phyloP scores from a whole-genome alignment of 2,888 invertebrate species.

The Matsumyia berberina region DNA sequence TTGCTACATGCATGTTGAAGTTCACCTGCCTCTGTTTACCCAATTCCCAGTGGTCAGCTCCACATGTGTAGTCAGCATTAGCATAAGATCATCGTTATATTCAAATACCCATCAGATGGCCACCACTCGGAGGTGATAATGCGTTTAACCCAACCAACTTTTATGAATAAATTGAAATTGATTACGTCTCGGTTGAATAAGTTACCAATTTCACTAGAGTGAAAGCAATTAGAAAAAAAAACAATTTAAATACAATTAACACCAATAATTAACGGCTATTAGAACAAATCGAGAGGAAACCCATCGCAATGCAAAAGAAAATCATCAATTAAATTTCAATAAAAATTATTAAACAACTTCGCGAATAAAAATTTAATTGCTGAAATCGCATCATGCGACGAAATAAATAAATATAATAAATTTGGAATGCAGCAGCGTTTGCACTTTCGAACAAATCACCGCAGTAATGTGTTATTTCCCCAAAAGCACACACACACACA shows the following conservation, averaged over 20 bases:
- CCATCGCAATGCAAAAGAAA: background rate
- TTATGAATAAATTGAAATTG: too few species aligned
- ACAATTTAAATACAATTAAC: background rate
- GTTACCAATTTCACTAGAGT: too few species aligned
- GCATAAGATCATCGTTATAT: too few species aligned
- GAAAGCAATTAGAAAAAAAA: too few species aligned
- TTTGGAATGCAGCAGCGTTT: slow-evolving; percentile 44
- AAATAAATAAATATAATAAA: slow-evolving; percentile 20
- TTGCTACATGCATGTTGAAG: too few species aligned
- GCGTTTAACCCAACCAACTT: too few species aligned
- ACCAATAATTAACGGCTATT: background rate
- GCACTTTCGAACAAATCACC: slow-evolving; percentile 11
- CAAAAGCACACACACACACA: background rate
- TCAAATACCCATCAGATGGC: too few species aligned
- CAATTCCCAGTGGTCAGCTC: too few species aligned
- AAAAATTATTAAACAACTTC: background rate
- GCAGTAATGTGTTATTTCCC: background rate
- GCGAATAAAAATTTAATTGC: slow-evolving; percentile 29
- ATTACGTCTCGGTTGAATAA: too few species aligned
- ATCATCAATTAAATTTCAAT: background rate
- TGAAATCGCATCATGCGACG: background rate
- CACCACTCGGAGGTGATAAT: too few species aligned
- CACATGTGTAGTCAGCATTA: too few species aligned
- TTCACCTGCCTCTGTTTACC: too few species aligned
- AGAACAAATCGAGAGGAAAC: background rate